Base-by-base conservation (phyloP, 2,797 vertebrate species). In the Karalla daura region DNA sequence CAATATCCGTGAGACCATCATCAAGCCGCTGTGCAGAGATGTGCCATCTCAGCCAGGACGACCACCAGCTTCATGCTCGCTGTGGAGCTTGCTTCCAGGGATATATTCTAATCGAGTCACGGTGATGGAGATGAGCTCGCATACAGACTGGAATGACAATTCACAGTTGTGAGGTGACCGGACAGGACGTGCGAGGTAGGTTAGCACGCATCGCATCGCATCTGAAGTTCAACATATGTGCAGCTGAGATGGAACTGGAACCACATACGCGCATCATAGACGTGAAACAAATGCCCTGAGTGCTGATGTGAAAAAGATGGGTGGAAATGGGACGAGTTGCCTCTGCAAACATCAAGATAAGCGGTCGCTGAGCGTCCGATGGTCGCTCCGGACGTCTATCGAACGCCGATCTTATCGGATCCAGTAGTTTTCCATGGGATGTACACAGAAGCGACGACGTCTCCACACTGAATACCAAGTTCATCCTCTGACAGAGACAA, bases 381-480 rank as follows among this genome's bases (percentile, higher is more conserved):
- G 23, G 9, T 64, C 39, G 8, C 21, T 18, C 2, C 18, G 33
- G 60, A 39, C 3, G 43, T 35, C 18, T 2, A 28, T 20, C 5
- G 10, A 14, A 44, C n/a, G 14, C 4, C 25, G n/a, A 2, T 24
- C n/a, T n/a, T 28, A 5, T 36, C 30, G 5, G 2, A 37, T 27
- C 36, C 55, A 12, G 60, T 49, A 32, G 36, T 47, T 76, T 76
- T 72, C 70, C 63, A 49, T 27, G 55, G 14, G 30, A 27, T 61
- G 53, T 40, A 60, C n/a, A 10, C 23, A 63, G 15, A n/a, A 61
- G 45, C 41, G 47, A 44, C 66, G 47, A 68, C 21, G 63, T 65
- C 50, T 59, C 62, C 73, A 43, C 70, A 12, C 84, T 59, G 85
- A 89, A 88, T 79, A 87, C 86, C 81, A 88, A 90, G 83, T 90